phyloP scores from a whole-genome alignment of 2,113 vertebrate species.

The Pteropus alecto region DNA sequence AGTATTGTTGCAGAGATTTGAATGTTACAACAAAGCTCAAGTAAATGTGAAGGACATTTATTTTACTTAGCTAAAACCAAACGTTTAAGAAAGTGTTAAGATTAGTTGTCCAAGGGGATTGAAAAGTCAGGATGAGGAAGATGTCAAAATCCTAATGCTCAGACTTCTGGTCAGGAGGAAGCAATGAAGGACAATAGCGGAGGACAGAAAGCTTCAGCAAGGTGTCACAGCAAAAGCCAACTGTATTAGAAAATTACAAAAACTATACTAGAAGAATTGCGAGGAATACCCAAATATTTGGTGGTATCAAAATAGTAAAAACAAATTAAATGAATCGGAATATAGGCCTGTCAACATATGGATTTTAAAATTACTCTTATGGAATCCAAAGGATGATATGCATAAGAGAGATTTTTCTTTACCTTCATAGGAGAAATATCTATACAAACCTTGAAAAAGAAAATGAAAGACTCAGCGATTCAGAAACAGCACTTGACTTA shows the following conservation, averaged over 20 bases:
- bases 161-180: background rate
- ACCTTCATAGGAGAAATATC: background rate
- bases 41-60: background rate
- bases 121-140: background rate
- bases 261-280: too few relatives aligned
- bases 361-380: background rate
- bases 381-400: background rate
- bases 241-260: background rate
- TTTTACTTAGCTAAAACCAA: background rate
- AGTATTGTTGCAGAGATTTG: background rate
- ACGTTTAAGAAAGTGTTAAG: background rate
- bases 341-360: background rate
- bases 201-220: too few relatives aligned
- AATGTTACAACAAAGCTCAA: background rate
- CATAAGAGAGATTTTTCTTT: background rate
- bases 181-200: background rate
- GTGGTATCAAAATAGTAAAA: background rate
- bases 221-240: background rate
- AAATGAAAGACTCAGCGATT: background rate
- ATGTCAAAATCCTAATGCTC: too few relatives aligned
- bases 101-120: background rate
- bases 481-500: background rate
- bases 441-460: background rate
- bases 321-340: background rate
- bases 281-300: background rate